phyloP scores from a whole-genome alignment of 2,797 vertebrate species.

The Peromyscus nudipes region DNA sequence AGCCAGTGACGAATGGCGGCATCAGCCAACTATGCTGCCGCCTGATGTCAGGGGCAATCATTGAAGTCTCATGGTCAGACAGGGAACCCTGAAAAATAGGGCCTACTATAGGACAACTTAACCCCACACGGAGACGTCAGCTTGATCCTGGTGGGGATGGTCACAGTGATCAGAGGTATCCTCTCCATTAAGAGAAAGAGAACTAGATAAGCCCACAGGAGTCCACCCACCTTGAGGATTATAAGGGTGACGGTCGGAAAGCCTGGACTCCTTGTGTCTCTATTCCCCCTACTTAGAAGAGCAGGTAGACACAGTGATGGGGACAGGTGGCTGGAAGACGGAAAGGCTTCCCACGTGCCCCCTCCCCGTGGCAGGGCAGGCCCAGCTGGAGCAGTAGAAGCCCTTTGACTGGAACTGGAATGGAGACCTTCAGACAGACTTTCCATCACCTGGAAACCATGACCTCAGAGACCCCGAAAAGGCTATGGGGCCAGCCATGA shows the following conservation, averaged over 20 bases:
- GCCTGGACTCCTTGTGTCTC: background rate
- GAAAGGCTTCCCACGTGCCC: background rate
- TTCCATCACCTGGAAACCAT: background rate
- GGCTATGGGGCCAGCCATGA: background rate
- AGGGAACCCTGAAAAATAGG: background rate
- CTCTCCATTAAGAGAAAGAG: background rate
- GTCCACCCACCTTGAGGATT: background rate
- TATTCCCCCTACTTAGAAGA: background rate
- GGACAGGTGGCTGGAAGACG: background rate
- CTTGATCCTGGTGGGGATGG: background rate
- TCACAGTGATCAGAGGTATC: background rate
- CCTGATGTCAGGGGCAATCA: background rate
- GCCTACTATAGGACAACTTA: background rate
- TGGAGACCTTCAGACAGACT: background rate
- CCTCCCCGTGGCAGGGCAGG: background rate
- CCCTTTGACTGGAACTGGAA: background rate
- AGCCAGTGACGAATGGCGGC: background rate
- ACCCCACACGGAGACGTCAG: background rate
- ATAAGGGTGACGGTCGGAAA: background rate
- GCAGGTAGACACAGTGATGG: background rate
- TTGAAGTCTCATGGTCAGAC: background rate
- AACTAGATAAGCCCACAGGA: background rate
- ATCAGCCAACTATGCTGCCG: background rate
- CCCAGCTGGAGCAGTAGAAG: background rate
- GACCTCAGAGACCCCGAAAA: background rate